Conservation (phyloP, 2,888 invertebrate genomes). For the Drosophila fungiperda region DNA sequence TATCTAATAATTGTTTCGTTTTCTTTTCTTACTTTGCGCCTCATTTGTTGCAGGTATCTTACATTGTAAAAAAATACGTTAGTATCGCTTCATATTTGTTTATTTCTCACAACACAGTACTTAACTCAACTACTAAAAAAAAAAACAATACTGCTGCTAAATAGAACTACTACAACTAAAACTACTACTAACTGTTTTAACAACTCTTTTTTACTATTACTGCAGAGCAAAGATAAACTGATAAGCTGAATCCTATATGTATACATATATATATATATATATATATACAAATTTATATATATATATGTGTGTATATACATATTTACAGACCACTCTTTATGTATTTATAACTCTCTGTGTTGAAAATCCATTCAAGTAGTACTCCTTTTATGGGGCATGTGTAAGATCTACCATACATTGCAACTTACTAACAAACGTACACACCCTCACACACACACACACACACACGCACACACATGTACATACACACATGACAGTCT, state of each 20-base stretch:
- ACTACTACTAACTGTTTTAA: conserved; percentile 38
- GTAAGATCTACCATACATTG: conserved; percentile 52
- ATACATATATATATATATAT: background rate
- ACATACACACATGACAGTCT: conserved; percentile 54
- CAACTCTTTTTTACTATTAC: conserved; percentile 33
- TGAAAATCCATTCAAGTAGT: conserved; percentile 42
- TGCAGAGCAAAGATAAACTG: conserved; percentile 34
- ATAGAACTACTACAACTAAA: conserved; percentile 9
- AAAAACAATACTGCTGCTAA: conserved; percentile 30
- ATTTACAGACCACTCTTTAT: conserved; percentile 15
- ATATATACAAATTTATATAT: background rate
- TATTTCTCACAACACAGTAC: conserved; percentile 55
- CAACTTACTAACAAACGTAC: conserved; percentile 35
- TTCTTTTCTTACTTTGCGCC: conserved; percentile 80
- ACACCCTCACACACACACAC: conserved; percentile 20
- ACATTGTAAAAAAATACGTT: conserved; percentile 84
- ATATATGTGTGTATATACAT: background rate
- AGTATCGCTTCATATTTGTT: conserved; percentile 79
- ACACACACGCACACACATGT: conserved; percentile 22
- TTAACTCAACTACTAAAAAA: conserved; percentile 18
- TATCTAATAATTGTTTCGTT: conserved; percentile 76
- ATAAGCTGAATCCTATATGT: conserved; percentile 25
- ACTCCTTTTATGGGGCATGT: conserved; percentile 61
- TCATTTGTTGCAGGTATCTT: conserved; percentile 82
- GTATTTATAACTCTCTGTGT: conserved; percentile 17